Evolutionary conservation across 2,797 vertebrate species (phyloP), one percentile per base, ranked within the genome.

Genomic region (Bucorvus abyssinicus): DNA sequence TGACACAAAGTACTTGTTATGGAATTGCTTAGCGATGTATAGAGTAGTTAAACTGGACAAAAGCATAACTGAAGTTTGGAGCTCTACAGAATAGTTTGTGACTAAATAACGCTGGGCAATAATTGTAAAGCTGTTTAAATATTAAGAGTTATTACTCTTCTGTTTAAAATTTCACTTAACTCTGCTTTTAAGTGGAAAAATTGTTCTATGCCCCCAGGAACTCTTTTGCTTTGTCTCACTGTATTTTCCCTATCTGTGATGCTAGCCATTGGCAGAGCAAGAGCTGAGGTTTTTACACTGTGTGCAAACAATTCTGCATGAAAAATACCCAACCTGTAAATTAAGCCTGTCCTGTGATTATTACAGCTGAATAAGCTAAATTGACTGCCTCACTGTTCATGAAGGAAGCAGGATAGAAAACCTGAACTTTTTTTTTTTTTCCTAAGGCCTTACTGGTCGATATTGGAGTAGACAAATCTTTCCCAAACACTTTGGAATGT

Each of bases 391-490:
- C 18, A 14, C 19, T 63, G 6, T 44, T n/a, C 87, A 14, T 70
- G 59, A 84, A 78, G 45, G 23, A 82, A 89, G 7, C 29, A 73
- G n/a, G 56, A 26, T 36, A 49, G 29, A 73, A 57, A 87, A 78
- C 2, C 4, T 56, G 10, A 52, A 10, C 7, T 36, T 19, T 14
- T 11, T 8, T 18, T 13, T 29, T 53, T 32, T 71, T 65, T 76
- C 69, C 42, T 9, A 60, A 99, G 99, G 97, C 97, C 60, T 89
- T 99, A 30, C 97, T 99, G 14, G 53, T 99, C 79, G 97, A 98
- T 49, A 32, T 95, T 82, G 95, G 49, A 68, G 65, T 88, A 90
- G 98, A 98, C 22, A 78, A 64, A 40, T 74, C 74, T 17, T 4
- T 84, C 40, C 17, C 89, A 9, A 24, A 67, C 1, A 1, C 53